Evolutionary conservation across 1,140 invertebrate species (phyloP).

Genomic region (Heliconius nattereri): DNA sequence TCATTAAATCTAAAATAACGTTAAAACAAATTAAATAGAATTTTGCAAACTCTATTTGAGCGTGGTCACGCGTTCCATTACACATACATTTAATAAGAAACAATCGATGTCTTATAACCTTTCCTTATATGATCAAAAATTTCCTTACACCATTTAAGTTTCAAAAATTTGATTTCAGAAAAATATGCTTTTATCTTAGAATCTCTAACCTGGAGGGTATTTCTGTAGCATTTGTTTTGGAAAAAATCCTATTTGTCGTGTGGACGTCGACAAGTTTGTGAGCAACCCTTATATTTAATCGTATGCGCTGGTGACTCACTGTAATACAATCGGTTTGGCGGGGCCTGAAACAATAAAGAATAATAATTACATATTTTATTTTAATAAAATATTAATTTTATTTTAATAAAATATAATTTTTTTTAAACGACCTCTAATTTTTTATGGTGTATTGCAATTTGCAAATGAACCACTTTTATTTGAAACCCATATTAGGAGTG

Average conservation of each 20-base stretch:
- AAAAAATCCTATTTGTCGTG: conserved; percentile 55
- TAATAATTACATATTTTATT: not conserved
- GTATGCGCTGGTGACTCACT: conserved; percentile 47
- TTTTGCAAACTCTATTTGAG: conserved; percentile 24
- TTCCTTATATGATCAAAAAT: not conserved
- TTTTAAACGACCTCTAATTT: too few relatives aligned
- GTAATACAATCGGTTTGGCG: conserved; percentile 54
- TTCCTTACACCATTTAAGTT: conserved; percentile 4
- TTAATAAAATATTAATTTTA: too few relatives aligned
- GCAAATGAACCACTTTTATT: too few relatives aligned
- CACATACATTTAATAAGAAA: not conserved
- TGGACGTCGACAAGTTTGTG: conserved; percentile 68
- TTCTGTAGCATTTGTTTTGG: conserved; percentile 40
- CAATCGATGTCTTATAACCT: not conserved
- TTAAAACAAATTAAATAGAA: conserved; percentile 24
- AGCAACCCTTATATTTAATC: conserved; percentile 52
- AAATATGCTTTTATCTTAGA: conserved; percentile 33
- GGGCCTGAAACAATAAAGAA: conserved; percentile 54
- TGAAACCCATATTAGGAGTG: too few relatives aligned
- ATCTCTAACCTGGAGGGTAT: conserved; percentile 60
- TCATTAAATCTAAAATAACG: conserved; percentile 8
- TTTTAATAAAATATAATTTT: too few relatives aligned
- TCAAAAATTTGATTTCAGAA: conserved; percentile 31
- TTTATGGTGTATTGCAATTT: too few relatives aligned
- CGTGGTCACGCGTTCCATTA: not conserved